Conservation (phyloP, 2,888 invertebrate species). For the Pachliopta kotzebuea region DNA sequence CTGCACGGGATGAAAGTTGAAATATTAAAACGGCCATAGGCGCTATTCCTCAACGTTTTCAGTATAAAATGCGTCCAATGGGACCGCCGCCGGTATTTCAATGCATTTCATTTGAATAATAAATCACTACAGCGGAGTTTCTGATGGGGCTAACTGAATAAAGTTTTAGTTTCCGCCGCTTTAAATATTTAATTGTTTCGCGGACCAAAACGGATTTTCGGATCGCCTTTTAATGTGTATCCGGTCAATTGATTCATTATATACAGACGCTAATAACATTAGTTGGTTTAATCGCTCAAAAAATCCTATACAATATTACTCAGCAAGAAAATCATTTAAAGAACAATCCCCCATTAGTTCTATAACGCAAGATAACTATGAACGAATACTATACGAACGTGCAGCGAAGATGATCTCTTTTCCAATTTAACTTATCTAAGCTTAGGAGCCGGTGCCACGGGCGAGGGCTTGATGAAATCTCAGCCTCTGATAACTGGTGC, state of each 20-base stretch:
- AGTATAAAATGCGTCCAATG: constrained; percentile 25
- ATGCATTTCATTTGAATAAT: constrained; percentile 31
- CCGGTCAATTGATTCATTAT: too few relatives aligned
- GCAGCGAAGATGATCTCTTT: constrained; percentile 43
- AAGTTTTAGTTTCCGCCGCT: constrained; percentile 25
- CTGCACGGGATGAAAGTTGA: constrained; percentile 23
- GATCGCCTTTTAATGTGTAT: neutral
- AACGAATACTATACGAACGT: constrained; percentile 17
- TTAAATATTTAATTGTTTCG: constrained; percentile 24
- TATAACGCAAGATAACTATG: constrained; percentile 3
- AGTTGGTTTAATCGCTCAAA: too few relatives aligned
- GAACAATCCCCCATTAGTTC: neutral
- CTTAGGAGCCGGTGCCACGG: constrained; percentile 34
- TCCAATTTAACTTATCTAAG: constrained; percentile 50
- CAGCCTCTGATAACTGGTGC: neutral
- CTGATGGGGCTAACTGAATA: constrained; percentile 28
- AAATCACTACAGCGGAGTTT: constrained; percentile 20
- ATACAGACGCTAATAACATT: too few relatives aligned
- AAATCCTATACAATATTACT: too few relatives aligned
- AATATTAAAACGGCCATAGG: constrained; percentile 29
- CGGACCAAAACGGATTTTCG: constrained; percentile 6
- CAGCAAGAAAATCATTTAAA: too few relatives aligned
- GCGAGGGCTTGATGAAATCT: constrained; percentile 27
- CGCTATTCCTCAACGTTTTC: constrained; percentile 23
- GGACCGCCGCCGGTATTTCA: constrained; percentile 28